These are phyloP conservation scores for Machimus atricapillus DNA, from an alignment of 2,888 invertebrate species.

Conservation along the genomic window DNA sequence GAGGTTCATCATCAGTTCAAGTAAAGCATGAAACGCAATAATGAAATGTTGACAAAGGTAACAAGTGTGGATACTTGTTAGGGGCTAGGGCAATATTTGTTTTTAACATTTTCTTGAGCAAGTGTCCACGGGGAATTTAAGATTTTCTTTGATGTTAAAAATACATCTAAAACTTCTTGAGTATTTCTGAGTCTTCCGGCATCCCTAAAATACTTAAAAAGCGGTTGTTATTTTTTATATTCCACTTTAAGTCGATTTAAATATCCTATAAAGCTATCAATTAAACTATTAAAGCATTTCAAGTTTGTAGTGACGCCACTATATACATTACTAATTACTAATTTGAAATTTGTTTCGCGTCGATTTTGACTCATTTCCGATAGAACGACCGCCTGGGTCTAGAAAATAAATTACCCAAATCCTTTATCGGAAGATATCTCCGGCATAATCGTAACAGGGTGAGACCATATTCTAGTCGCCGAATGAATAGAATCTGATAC, in stretches of 20 bases:
- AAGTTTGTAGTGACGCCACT: not conserved
- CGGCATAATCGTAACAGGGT: not conserved
- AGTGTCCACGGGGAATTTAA: not conserved
- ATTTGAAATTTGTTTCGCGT: not conserved
- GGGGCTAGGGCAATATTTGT: not conserved
- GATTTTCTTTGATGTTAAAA: not conserved
- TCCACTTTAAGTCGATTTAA: not conserved
- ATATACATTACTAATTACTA: not conserved
- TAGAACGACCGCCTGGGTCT: not conserved
- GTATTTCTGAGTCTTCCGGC: not conserved
- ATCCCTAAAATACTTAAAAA: not conserved
- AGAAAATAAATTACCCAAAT: not conserved
- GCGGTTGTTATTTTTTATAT: not conserved
- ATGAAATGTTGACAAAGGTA: not conserved
- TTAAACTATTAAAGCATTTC: not conserved
- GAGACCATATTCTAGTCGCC: not conserved
- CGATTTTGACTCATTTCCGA: not conserved
- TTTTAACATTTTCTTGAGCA: not conserved
- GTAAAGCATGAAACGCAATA: not conserved
- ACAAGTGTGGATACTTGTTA: not conserved
- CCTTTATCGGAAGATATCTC: not conserved
- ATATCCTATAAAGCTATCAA: not conserved
- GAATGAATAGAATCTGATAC: not conserved
- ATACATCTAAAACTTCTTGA: not conserved
- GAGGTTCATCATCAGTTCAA: not conserved